These are phyloP conservation scores for Temnothorax curvispinosus DNA, from an alignment of 1,140 invertebrate genomes.

Conservation along the genomic window DNA sequence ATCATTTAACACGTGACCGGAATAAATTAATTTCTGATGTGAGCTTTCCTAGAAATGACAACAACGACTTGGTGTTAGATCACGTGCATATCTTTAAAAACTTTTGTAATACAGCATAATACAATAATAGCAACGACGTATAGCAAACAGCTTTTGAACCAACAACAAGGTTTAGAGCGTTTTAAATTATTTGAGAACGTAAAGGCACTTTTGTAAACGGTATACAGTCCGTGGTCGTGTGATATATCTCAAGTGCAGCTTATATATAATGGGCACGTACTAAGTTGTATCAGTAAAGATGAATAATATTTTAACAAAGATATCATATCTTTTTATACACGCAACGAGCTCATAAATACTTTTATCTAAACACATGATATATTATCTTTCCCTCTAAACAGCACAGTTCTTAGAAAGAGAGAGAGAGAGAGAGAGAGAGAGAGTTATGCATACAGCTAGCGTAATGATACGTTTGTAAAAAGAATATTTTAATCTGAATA, in stretches of 20 bases:
- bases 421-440: not conserved
- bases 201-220: not conserved
- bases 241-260: not conserved
- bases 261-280: not conserved
- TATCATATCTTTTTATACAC: not conserved
- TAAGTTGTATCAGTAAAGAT: slow-evolving; percentile 1
- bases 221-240: not conserved
- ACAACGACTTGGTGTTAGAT: not conserved
- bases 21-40: slow-evolving; percentile 96
- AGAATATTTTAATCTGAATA: not conserved
- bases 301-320: slow-evolving; percentile 7
- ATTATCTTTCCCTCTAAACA: not conserved
- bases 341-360: not conserved
- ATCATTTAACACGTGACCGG: slow-evolving; percentile 94
- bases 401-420: not conserved
- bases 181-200: not conserved
- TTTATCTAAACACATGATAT: not conserved
- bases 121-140: not conserved
- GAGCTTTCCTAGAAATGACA: slow-evolving; percentile 88
- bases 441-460: not conserved
- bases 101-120: not conserved
- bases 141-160: not conserved
- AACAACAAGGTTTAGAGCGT: not conserved
- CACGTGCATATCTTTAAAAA: not conserved
- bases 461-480: not conserved